These are phyloP conservation scores for Lasaia peninsularis DNA, from an alignment of 1,140 invertebrate species.

Conservation along the genomic window DNA sequence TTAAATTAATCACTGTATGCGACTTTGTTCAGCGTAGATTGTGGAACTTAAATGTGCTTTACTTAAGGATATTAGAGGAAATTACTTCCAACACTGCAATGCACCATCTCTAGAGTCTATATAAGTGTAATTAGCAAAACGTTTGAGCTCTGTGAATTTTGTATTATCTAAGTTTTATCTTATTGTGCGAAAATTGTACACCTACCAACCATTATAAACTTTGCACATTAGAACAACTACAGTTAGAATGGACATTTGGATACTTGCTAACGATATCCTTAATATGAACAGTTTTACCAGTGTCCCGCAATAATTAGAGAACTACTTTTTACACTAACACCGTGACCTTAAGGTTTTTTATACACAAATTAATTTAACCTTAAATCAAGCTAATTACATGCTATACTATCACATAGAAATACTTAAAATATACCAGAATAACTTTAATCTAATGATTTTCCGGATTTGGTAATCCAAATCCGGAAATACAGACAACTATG, in stretches of 20 bases:
- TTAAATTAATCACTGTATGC: conserved; percentile 5
- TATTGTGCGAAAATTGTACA: conserved; percentile 35
- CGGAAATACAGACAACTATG: too few relatives aligned
- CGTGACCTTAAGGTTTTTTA: too few relatives aligned
- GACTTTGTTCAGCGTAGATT: conserved; percentile 15
- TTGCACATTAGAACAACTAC: conserved; percentile 4
- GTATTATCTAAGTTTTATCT: conserved; percentile 48
- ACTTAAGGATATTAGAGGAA: conserved; percentile 59
- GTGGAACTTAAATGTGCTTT: conserved; percentile 29
- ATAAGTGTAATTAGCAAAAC: conserved; percentile 60
- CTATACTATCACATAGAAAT: too few relatives aligned
- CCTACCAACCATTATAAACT: conserved; percentile 19
- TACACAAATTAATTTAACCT: too few relatives aligned
- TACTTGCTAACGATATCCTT: background rate
- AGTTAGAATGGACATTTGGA: background rate
- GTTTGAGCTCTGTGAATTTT: conserved; percentile 38
- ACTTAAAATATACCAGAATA: too few relatives aligned
- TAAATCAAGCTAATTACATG: too few relatives aligned
- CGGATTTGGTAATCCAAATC: too few relatives aligned
- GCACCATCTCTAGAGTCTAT: conserved; percentile 49
- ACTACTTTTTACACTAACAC: too few relatives aligned
- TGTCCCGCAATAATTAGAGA: too few relatives aligned
- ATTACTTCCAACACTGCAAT: conserved; percentile 62
- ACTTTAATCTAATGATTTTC: too few relatives aligned
- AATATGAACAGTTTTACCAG: too few relatives aligned